These are phyloP conservation scores for Lasius platythorax DNA, from an alignment of 2,888 invertebrate genomes.

Conservation along the genomic window DNA sequence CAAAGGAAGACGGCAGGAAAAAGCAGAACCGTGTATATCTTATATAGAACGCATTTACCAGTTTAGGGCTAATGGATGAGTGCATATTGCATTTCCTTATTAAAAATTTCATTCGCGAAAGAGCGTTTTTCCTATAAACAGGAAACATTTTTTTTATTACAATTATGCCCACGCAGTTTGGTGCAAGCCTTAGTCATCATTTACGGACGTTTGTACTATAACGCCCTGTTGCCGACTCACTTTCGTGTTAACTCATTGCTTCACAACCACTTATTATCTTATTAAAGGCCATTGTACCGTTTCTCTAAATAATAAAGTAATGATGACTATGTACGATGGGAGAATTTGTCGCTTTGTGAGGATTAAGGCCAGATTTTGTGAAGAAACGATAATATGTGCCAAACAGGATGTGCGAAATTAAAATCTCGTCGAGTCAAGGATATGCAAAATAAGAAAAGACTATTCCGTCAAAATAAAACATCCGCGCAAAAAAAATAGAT, in stretches of 20 bases:
- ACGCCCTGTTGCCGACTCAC: constrained; percentile 40
- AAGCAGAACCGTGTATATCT: neutral
- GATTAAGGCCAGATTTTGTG: constrained; percentile 7
- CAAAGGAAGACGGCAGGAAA: neutral
- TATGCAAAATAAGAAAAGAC: neutral
- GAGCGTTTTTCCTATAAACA: constrained; percentile 24
- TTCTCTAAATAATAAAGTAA: constrained; percentile 51
- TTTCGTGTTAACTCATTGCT: constrained; percentile 51
- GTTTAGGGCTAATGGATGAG: neutral
- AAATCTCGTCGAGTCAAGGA: neutral
- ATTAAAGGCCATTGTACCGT: constrained; percentile 52
- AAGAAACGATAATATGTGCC: neutral
- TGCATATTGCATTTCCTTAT: neutral
- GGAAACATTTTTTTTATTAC: constrained; percentile 37
- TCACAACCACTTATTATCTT: constrained; percentile 45
- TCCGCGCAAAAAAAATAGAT: neutral
- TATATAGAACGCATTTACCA: neutral
- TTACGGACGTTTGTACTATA: constrained; percentile 30
- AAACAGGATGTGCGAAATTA: constrained; percentile 27
- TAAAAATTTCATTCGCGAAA: constrained; percentile 18
- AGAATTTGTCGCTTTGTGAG: neutral
- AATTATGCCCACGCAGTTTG: constrained; percentile 32
- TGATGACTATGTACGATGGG: constrained; percentile 9
- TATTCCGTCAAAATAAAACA: neutral
- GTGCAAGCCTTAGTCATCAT: constrained; percentile 49